Evolutionary conservation across 2,888 invertebrate genomes (phyloP).

Genomic region (Odontomyia ornata): DNA sequence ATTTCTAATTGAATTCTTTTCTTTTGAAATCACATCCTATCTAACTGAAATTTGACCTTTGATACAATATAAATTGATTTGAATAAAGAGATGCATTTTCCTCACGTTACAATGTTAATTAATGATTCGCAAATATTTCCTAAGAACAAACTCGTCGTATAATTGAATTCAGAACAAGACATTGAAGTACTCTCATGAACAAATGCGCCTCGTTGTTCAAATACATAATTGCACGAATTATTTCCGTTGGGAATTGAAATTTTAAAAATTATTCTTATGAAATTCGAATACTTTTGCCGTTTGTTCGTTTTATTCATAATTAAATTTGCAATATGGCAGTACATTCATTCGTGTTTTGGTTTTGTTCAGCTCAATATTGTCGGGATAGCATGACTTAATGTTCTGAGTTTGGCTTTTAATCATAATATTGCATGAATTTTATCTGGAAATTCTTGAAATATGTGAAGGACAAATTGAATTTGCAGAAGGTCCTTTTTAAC

Average conservation of each 20-base stretch:
- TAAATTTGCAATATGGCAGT: background rate
- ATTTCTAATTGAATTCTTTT: too few relatives aligned
- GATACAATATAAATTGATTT: background rate
- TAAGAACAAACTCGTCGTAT: too few relatives aligned
- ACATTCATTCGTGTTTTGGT: too few relatives aligned
- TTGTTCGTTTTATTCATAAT: conserved; percentile 14
- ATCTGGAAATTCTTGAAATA: background rate
- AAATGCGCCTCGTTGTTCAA: background rate
- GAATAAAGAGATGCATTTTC: background rate
- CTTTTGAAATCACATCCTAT: too few relatives aligned
- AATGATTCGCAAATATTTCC: too few relatives aligned
- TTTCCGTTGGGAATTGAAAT: background rate
- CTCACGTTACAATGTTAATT: background rate
- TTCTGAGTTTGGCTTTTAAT: background rate
- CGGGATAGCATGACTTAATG: conserved; percentile 12
- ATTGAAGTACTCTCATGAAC: too few relatives aligned
- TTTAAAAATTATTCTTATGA: background rate
- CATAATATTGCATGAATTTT: conserved; percentile 29
- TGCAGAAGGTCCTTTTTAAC: background rate
- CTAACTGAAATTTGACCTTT: too few relatives aligned
- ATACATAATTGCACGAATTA: conserved; percentile 30
- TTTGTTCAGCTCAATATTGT: background rate
- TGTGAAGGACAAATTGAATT: background rate
- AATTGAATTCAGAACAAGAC: too few relatives aligned
- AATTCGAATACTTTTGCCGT: conserved; percentile 8